Conservation (phyloP, 2,797 vertebrate genomes). For the Muscicapa striata region DNA sequence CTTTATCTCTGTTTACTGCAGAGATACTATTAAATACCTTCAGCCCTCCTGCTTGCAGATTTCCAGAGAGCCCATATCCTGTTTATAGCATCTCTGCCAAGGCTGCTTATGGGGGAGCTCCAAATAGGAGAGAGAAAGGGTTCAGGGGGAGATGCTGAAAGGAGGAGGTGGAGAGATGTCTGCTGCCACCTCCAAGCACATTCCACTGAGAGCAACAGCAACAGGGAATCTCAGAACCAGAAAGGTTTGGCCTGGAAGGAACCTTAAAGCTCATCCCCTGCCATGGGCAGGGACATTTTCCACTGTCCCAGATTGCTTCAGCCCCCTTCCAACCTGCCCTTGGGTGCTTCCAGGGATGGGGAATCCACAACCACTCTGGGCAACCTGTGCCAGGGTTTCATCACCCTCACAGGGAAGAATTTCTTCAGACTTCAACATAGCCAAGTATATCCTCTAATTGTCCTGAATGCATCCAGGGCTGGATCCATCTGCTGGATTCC, state of each 20-base stretch:
- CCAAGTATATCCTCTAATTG: fast-evolving
- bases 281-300: background rate
- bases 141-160: background rate
- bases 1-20: conserved; percentile 59
- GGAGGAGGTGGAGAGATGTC: background rate
- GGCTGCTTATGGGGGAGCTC: background rate
- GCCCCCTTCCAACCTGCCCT: fast-evolving
- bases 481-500: background rate
- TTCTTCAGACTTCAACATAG: background rate
- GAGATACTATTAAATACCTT: conserved; percentile 37
- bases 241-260: background rate
- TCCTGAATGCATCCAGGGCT: fast-evolving
- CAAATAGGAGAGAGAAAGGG: background rate
- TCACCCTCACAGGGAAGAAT: background rate
- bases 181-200: background rate
- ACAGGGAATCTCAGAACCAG: background rate
- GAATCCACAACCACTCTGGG: background rate
- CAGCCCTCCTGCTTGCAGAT: conserved; percentile 6
- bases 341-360: background rate
- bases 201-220: background rate
- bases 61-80: conserved; percentile 51
- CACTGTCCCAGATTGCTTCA: background rate
- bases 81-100: conserved; percentile 37
- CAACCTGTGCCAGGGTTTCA: background rate
- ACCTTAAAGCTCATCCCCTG: background rate